Base-by-base conservation (phyloP, 2,797 vertebrate species). In the Octomys mimax region DNA sequence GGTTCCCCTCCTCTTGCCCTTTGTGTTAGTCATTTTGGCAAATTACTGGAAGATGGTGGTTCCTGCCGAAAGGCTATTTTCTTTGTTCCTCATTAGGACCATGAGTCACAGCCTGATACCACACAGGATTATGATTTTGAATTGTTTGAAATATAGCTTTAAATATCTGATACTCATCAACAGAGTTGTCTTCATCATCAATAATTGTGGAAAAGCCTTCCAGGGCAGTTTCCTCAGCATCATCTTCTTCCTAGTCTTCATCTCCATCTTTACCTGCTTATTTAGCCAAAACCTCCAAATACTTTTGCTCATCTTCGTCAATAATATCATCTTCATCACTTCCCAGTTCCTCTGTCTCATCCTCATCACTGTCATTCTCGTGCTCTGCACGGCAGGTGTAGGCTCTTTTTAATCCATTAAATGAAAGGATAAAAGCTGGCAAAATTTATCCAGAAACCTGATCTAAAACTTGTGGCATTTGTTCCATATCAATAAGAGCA, bases 151-250 rank as follows among this genome's bases (percentile, higher is more conserved):
- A 99, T 99, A 99, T 99, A 98, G 99, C 99, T 99, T 99, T 99
- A 99, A 99, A 99, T 99, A 99, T 99, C 97, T 99, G 99, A 98
- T 99, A 99, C 98, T 99, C 99, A 96, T 99, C 99, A 98, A 99
- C 99, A 52, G 99, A 98, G 98, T 99, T 99, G 97, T 99, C 99
- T 98, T 99, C 99, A 86, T 99, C 99, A 92, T 99, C 99, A 88
- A 99, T 99, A 95, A 99, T 98, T 31, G 99, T 99, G 96, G 99
- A 99, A 98, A 99, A 99, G 93, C 99, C 99, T 98, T 99, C 99
- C 5, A 99, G 98, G 80, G 99, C 99, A 46, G 99, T 99, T 98
- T 99, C 99, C 97, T 99, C 99, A 11, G 99, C 99, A 96, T 99
- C 99, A 31, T 99, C 99, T 96, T 99, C 99, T 98, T 99, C 99